Evolutionary conservation across 2,888 invertebrate species (phyloP).

Genomic region (Lissocephala sabroskyi): DNA sequence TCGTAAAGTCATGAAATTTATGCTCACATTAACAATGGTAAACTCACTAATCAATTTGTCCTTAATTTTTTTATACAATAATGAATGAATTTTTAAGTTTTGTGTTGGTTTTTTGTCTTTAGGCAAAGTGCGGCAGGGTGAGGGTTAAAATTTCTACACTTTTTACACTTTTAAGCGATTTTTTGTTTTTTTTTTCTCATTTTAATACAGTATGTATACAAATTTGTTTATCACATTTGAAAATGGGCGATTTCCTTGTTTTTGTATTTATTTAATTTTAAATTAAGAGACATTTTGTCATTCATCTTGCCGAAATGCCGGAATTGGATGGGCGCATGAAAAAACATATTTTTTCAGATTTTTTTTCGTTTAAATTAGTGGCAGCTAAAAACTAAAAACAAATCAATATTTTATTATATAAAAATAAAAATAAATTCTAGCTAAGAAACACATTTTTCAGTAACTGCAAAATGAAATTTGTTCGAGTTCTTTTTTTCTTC

Average conservation of each 20-base stretch:
- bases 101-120: constrained; percentile 33
- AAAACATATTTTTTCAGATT: constrained; percentile 37
- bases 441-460: constrained; percentile 52
- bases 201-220: constrained; percentile 36
- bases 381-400: constrained; percentile 53
- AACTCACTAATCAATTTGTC: no score
- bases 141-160: constrained; percentile 34
- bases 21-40: constrained; percentile 36
- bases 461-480: constrained; percentile 45
- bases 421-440: constrained; percentile 67
- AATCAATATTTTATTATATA: constrained; percentile 55
- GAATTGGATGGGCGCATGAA: no score
- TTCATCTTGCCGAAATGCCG: no score
- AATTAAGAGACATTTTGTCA: no score
- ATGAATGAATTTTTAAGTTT: constrained; percentile 9
- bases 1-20: constrained; percentile 35
- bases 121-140: constrained; percentile 57
- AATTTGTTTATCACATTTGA: constrained; percentile 13
- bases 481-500: no score
- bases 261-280: constrained; percentile 6
- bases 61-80: constrained; percentile 40
- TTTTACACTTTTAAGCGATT: constrained; percentile 39
- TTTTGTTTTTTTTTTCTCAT: constrained; percentile 53
- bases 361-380: constrained; percentile 25
- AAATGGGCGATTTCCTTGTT: constrained; percentile 18